These are phyloP conservation scores for Leptothorax acervorum DNA, from an alignment of 2,888 invertebrate genomes.

Conservation along the genomic window DNA sequence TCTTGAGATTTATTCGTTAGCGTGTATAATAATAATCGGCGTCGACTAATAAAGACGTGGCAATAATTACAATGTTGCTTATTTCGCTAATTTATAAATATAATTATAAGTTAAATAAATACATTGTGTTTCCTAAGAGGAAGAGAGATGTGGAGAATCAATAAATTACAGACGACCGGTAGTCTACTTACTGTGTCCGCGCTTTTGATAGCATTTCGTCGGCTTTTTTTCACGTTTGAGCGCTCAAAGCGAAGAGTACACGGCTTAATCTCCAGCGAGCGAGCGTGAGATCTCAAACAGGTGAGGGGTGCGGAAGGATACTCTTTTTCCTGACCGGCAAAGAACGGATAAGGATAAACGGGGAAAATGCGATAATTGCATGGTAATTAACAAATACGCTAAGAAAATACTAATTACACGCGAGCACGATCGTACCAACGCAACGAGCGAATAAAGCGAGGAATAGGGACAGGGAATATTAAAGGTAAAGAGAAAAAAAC, in stretches of 20 bases:
- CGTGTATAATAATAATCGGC: not conserved
- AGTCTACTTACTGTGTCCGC: not conserved
- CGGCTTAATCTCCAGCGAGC: slow-evolving; percentile 24
- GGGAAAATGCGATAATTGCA: slow-evolving; percentile 21
- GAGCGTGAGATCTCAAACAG: slow-evolving; percentile 6
- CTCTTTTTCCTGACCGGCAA: slow-evolving; percentile 17
- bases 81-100: not conserved
- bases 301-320: not conserved
- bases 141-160: not conserved
- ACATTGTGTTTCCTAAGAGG: not conserved
- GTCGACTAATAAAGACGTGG: not conserved
- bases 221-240: slow-evolving; percentile 23
- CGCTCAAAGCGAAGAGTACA: slow-evolving; percentile 24
- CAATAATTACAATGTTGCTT: not conserved
- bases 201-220: slow-evolving; percentile 26
- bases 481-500: not conserved
- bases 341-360: slow-evolving; percentile 23
- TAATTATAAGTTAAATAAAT: not conserved
- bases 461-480: not conserved
- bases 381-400: slow-evolving; percentile 34
- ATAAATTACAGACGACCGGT: not conserved
- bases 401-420: slow-evolving; percentile 34
- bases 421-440: not conserved
- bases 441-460: not conserved
- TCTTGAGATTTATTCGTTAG: slow-evolving; percentile 1